Evolutionary conservation across 2,888 invertebrate species (phyloP), one percentile per base, ranked within the genome.

Genomic region (Eumacrocentrus americanus): DNA sequence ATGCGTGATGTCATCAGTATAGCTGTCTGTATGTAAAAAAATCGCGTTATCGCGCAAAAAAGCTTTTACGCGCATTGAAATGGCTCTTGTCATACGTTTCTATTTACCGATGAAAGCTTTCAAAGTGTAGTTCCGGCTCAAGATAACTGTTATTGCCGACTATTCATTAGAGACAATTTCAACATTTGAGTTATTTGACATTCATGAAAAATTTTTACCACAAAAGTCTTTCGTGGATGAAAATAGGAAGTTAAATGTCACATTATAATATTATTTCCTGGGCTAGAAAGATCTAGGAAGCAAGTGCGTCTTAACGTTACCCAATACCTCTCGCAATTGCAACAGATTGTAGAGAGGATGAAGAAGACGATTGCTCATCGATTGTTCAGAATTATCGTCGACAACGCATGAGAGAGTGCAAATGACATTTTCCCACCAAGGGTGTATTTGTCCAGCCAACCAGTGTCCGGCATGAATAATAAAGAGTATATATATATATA

Each of bases 151-250:
- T 58, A 59, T 62, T 20, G 23, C 16, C 22, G 35, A 48, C 37
- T 61, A 67, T 70, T 66, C 66, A 69, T 66, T 67, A 64, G 61
- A 57, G 65, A 37, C 12, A 50, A 35, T 7, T 29, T 34, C 14
- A 9, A 9, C 29, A 6, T 29, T 29, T 6, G 29, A 29, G 9
- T 6, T 29, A 6, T 29, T 29, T 29, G 4, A 6, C 29, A 6
- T 29, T 29, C 9, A 29, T 29, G 5, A 29, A 29, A 29, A 29
- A 6, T 29, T 29, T 9, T 29, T 29, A 29, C 29, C 29, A 29
- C 29, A 29, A 29, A 29, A 29, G 4, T 29, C 5, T 9, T 29
- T 29, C n/a, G n/a, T n/a, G n/a, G n/a, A n/a, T n/a, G n/a, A n/a
- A n/a, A n/a, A 46, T 22, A 46, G 46, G 46, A 46, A 46, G 46